Base-by-base conservation (phyloP, 2,113 vertebrate species). In the Camarhynchus parvulus region DNA sequence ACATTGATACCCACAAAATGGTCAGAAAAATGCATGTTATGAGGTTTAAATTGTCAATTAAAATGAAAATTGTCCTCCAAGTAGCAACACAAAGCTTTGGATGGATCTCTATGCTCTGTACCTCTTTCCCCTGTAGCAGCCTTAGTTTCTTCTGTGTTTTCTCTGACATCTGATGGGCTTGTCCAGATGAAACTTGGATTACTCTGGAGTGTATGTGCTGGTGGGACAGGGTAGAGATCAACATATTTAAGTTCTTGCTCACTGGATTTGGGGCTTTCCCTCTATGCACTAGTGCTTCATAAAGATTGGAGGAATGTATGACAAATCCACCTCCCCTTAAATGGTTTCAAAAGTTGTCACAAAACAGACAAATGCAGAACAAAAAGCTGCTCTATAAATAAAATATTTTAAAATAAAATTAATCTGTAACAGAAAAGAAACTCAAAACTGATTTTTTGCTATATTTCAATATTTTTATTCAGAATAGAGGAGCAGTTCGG, bases 41-140 rank as follows among this genome's bases (percentile, higher is more conserved):
- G 0, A 81, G 53, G 49, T 79, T 94, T 90, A 75, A 72, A 83
- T 28, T 63, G 37, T 44, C 41, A 84, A 46, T 92, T 92, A 96
- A 94, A 96, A 91, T 46, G 64, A 89, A 93, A 90, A 33, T 47
- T 70, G 15, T 63, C 83, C 72, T 90, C 59, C 63, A 59, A 66
- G 35, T 55, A 86, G 68, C 33, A 46, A 69, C 93, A 30, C 47
- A 69, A 74, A 86, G 42, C 47, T 88, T 86, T 70, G 47, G 67
- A 44, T 83, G 59, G 63, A 41, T 80, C 69, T 83, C 17, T 92
- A 47, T 86, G 33, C 61, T 70, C 82, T 55, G 18, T n/a, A 76
- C 25, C 39, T 83, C 46, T 35, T 90, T 81, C 13, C 23, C 69
- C 42, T 5, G 0, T 2, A 67, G 50, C 7, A 70, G 39, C 55